Base-by-base conservation (phyloP, 2,797 vertebrate genomes). In the Siniperca undulata region DNA sequence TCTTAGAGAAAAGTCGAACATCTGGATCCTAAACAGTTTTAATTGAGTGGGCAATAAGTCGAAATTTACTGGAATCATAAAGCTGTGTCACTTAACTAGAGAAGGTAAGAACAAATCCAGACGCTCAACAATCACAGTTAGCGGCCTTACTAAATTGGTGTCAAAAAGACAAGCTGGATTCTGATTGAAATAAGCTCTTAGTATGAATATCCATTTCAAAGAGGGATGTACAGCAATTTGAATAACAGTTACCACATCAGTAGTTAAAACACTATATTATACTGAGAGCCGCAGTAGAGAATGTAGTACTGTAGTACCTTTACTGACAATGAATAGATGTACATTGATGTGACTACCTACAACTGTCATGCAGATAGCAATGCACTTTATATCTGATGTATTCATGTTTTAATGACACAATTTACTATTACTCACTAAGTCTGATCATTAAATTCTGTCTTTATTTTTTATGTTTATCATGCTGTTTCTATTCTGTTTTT, bases 381-480 rank as follows among this genome's bases (percentile, higher is more conserved):
- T 90, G 95, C 95, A 96, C 96, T 96, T 96, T 96, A 96, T 92
- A 93, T 85, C 78, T 77, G 85, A 89, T 90, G 75, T 89, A 83
- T 92, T 93, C 77, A 83, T 83, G 82, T 91, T 80, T 82, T 78
- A 87, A 88, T 27, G 53, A 65, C 70, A 88, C 85, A 74, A 74
- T 58, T 79, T 27, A 62, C 62, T 70, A 53, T 78, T 7, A 34
- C 73, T 75, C 74, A 65, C 60, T 50, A 58, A 82, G 78, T 87
- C 60, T 90, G 70, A 83, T 85, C 19, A 84, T 85, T 89, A 82
- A 83, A 82, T 73, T 89, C 46, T 83, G 48, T 81, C 42, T 78
- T 69, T 85, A 42, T 34, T 53, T 75, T 88, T 44, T 67, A 86
- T 77, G 60, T 84, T 78, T 70, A 66, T 78, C 17, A 17, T 69